Evolutionary conservation across 1,140 invertebrate species (phyloP).

Genomic region (Contarinia nasturtii): DNA sequence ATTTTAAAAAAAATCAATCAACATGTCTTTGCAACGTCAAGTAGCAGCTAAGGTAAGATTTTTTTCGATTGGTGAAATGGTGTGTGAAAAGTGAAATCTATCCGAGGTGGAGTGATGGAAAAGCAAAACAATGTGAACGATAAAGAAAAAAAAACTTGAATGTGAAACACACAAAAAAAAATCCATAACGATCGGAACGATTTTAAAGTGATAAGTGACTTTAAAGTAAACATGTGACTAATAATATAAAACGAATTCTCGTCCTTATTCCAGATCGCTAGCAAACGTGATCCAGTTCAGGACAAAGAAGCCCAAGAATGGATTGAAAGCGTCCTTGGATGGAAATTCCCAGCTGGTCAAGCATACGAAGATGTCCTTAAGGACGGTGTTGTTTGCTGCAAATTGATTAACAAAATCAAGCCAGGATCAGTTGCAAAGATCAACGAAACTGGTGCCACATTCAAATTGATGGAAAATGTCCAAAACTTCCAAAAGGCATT

Average conservation of each 20-base stretch:
- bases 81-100: no score
- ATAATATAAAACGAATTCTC: not conserved
- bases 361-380: constrained; percentile 61
- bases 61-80: no score
- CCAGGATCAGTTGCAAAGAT: constrained; percentile 70
- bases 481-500: constrained; percentile 83
- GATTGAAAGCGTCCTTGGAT: constrained; percentile 73
- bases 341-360: constrained; percentile 61
- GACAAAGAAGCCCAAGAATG: constrained; percentile 80
- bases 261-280: constrained; percentile 44
- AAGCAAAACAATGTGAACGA: no score
- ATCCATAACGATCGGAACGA: no score
- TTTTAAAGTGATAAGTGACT: not conserved
- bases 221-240: not conserved
- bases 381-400: constrained; percentile 76
- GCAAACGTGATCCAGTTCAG: constrained; percentile 71
- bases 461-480: constrained; percentile 94
- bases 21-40: no score
- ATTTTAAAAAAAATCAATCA: no score
- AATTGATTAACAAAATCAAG: constrained; percentile 72
- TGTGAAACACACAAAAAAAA: no score
- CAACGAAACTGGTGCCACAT: constrained; percentile 73
- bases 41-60: no score
- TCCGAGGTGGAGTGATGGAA: no score
- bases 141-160: no score